Base-by-base conservation (phyloP, 2,888 invertebrate genomes). In the Cactoblastis cactorum region DNA sequence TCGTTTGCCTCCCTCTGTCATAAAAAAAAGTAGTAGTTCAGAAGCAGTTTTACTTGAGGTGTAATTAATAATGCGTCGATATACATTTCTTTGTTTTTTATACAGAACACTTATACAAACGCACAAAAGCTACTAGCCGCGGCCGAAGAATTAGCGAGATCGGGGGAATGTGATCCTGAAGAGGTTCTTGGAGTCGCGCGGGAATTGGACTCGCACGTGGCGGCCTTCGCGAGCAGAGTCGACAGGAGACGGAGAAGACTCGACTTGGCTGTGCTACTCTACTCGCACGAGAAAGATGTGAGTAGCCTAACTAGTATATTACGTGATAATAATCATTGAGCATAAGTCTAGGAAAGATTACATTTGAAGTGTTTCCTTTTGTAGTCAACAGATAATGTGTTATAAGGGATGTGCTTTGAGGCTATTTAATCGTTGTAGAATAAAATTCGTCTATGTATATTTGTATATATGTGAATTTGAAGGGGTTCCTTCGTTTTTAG, bases 81-180 rank as follows among this genome's bases (percentile, higher is more conserved):
- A 0, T 37, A 17, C 8, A 15, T 14, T 11, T 17, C 11, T 28
- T 17, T 53, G 47, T 34, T 2, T 54, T 39, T 45, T 45, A 18
- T 24, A 0, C 91, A 98, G 94, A 99, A 99, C 76, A 99, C 99
- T 1, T 98, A 99, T 74, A 98, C 98, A 52, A 99, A 99, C 90
- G 98, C 98, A 0, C 98, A 98, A 77, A 99, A 99, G 84, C 89
- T 99, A 39, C 91, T 99, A 45, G 95, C 97, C 0, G 98, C 98
- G 0, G 98, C 98, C 0, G 98, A 98, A 71, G 98, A 98, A 80
- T 85, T 99, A 62, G 98, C 98, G 0, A 94, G 96, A 55, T 97
- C 98, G 0, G 98, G 98, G 18, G 98, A 98, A 85, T 98, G 98
- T 67, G 97, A 97, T 73, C 96, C 98, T 0, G 97, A 98, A 74